These are phyloP conservation scores for Dioctria rufipes DNA, from an alignment of 2,888 invertebrate genomes.

Conservation along the genomic window DNA sequence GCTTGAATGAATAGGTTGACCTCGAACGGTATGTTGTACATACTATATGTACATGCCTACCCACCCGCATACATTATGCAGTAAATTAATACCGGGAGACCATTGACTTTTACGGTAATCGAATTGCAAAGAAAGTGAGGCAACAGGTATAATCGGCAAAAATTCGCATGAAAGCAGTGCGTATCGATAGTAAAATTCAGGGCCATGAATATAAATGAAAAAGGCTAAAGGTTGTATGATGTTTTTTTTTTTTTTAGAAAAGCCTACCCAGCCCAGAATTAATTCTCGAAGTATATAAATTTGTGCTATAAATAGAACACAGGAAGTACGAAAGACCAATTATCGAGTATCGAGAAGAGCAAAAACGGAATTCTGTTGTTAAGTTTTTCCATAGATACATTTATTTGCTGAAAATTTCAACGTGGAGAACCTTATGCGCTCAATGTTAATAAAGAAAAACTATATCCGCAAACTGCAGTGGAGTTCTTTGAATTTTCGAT, in stretches of 20 bases:
- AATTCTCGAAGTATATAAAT: no score
- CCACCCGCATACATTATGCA: conserved; percentile 39
- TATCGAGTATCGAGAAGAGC: no score
- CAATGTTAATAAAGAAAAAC: not conserved
- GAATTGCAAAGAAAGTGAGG: conserved; percentile 27
- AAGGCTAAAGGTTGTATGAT: not conserved
- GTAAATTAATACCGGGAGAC: conserved; percentile 36
- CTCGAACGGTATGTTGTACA: conserved; percentile 13
- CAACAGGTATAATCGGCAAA: conserved; percentile 12
- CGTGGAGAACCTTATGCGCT: no score
- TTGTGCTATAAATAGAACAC: no score
- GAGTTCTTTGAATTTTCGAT: not conserved
- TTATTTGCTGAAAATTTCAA: no score
- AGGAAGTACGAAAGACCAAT: no score
- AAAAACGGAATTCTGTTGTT: no score
- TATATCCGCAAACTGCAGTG: not conserved
- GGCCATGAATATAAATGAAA: not conserved
- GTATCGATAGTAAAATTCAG: not conserved
- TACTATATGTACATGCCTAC: not conserved
- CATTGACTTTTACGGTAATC: conserved; percentile 43
- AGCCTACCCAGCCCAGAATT: no score
- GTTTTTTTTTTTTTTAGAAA: not conserved
- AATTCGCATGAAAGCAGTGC: not conserved
- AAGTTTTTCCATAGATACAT: no score
- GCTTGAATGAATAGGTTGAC: conserved; percentile 37